Evolutionary conservation across 2,888 invertebrate genomes (phyloP), one percentile per base, ranked within the genome.

Genomic region (Epistrophe eligans): DNA sequence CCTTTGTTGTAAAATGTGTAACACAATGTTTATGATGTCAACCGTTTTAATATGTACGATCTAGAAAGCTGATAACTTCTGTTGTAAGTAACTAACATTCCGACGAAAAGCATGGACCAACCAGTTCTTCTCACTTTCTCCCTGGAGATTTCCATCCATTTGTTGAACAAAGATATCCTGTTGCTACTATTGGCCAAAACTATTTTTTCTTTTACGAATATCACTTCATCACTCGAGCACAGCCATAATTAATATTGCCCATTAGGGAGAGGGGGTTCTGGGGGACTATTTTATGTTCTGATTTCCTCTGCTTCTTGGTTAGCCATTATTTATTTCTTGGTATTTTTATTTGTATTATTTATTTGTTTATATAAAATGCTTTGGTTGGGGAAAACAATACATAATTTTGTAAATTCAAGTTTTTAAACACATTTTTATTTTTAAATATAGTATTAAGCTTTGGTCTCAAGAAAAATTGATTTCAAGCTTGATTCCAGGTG

Each of bases 231-330:
- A 79, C 71, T 74, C 52, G 71, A 81, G 81, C 85, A 85, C 70
- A 40, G 19, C 73, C 62, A 57, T 70, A 70, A 64, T 77, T 19
- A 64, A 32, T 66, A 45, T 73, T 85, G 77, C 67, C 62, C 50
- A 13, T 64, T 19, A n/a, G 28, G 55, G 40, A 55, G 40, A 43
- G 55, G 17, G 58, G 85, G 85, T 71, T 58, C 70, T 77, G 73
- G 81, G 67, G 60, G 82, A 73, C 77, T 79, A 32, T 70, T 64
- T 62, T 57, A 57, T 85, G 52, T 70, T 38, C 60, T 77, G 76
- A 74, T 71, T 82, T 77, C 45, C 70, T 81, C 81, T 85, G 85
- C 85, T 85, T 85, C 85, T 85, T 85, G 85, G 82, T 85, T 82
- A 85, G 85, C 85, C 82, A 85, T 58, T 32, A 43, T n/a, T 52